Evolutionary conservation across 2,888 invertebrate genomes (phyloP).

Genomic region (Drosophila recens): DNA sequence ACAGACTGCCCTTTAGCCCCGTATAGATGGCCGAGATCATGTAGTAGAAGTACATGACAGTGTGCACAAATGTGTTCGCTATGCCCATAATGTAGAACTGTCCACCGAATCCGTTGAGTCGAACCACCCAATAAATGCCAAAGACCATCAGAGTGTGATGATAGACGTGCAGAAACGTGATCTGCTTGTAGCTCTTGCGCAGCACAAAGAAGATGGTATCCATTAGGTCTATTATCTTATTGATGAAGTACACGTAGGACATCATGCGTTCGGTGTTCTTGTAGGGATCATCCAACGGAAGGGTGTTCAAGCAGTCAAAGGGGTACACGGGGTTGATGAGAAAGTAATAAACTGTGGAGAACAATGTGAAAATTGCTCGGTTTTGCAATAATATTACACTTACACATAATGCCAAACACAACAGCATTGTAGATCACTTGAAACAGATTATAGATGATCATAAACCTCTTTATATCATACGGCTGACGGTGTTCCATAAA

Average conservation of each 20-base stretch:
- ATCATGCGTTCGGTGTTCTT: constrained; percentile 8
- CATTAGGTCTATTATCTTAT: constrained; percentile 28
- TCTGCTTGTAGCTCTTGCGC: constrained; percentile 31
- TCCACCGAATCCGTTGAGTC: constrained; percentile 17
- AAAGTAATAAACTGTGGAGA: constrained; percentile 2
- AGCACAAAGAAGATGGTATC: constrained; percentile 34
- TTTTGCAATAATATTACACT: background rate
- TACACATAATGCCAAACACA: background rate
- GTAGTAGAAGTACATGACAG: constrained; percentile 26
- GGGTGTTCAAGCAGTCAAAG: constrained; percentile 5
- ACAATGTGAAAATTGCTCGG: background rate
- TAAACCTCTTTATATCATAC: constrained; percentile 4
- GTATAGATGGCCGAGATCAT: constrained; percentile 7
- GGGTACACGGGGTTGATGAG: background rate
- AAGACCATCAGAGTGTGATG: constrained; percentile 17
- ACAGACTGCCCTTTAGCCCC: background rate
- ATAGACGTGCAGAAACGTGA: constrained; percentile 26
- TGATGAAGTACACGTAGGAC: constrained; percentile 17
- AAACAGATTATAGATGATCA: constrained; percentile 11
- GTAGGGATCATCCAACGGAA: background rate
- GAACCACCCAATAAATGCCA: background rate
- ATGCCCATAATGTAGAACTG: constrained; percentile 7
- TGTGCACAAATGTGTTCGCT: constrained; percentile 21
- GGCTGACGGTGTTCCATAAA: constrained; percentile 22
- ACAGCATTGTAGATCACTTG: constrained; percentile 20